Evolutionary conservation across 2,888 invertebrate genomes (phyloP), one percentile per base, ranked within the genome.

Genomic region (Orthonychiurus folsomi): DNA sequence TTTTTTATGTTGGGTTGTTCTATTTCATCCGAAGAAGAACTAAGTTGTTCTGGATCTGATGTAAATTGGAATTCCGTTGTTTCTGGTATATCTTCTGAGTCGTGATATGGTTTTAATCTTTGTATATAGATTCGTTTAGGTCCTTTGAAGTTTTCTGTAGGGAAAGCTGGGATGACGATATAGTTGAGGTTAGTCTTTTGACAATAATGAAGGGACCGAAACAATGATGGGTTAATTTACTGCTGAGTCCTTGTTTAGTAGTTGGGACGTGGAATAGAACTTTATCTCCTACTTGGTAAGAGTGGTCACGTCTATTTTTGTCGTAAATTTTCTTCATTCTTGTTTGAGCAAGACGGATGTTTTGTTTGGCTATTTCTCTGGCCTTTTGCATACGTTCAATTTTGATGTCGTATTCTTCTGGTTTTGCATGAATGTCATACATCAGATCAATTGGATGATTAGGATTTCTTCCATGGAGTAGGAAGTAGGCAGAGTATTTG

Each of bases 401-500:
- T 2, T 37, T 5, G 2, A 3, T 9, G 2, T 21, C 20, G 12
- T 20, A 18, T n/a, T 56, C 28, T 18, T 9, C 28, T n/a, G 12
- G 3, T n/a, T 55, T 21, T 24, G 25, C 3, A 2, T 28, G 48
- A 2, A 26, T 53, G 3, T 48, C 56, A 12, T 63, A 53, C 15
- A 28, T 27, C 23, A 57, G 53, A 12, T 71, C 66, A n/a, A 61
- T 25, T 1, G 69, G 68, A 5, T 69, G 27, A 0, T 50, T 57
- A 1, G 65, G 60, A 15, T 66, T 50, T 15, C 66, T 24, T 1
- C 71, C 71, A 47, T 66, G 62, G 18, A 72, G 9, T 3, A 72
- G 56, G 20, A 50, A 65, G 48, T 58, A 69, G 2, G 70, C 69
- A 3, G 63, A 50, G 25, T 50, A 62, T 20, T 59, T 56, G 3